These are phyloP conservation scores for Microcebus murinus DNA, from an alignment of 2,113 vertebrate genomes.

Conservation along the genomic window DNA sequence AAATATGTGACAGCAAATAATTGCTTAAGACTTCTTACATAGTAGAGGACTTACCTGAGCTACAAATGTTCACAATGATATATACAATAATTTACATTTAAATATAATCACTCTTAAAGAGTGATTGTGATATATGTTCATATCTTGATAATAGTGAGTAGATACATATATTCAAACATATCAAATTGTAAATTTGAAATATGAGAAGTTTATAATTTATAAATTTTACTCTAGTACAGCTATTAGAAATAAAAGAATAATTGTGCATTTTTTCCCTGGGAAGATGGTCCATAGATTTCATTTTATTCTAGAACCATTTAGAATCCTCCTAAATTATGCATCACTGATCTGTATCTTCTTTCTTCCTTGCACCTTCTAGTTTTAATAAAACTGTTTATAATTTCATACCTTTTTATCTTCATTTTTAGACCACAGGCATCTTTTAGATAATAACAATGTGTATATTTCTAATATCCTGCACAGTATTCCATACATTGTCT, in stretches of 20 bases:
- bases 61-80: background rate
- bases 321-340: background rate
- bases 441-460: background rate
- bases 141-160: background rate
- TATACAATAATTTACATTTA: background rate
- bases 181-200: background rate
- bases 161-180: background rate
- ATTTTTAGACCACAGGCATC: background rate
- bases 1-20: background rate
- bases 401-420: background rate
- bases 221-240: background rate
- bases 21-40: background rate
- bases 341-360: background rate
- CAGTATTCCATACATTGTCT: background rate
- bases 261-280: background rate
- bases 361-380: background rate
- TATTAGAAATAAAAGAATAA: background rate
- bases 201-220: background rate
- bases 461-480: background rate
- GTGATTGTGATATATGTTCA: background rate
- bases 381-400: background rate
- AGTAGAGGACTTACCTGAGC: background rate
- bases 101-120: background rate
- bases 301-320: background rate
- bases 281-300: background rate